Evolutionary conservation across 1,140 invertebrate species (phyloP).

Genomic region (Melipona quadrifasciata): DNA sequence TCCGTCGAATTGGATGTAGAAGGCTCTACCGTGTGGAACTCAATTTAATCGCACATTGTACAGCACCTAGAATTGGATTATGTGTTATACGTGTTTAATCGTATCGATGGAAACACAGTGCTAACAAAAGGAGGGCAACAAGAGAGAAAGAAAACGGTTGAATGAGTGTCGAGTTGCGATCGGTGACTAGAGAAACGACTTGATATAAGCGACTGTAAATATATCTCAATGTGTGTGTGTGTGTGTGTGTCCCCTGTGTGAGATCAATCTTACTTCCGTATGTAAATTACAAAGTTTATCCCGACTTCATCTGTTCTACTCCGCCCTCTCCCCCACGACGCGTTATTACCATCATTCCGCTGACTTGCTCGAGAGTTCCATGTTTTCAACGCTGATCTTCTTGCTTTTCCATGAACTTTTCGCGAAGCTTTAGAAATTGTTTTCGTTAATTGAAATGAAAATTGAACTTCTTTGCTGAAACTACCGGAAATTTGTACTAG

Average conservation of each 20-base stretch:
- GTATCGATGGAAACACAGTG: neutral
- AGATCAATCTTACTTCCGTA: conserved; percentile 33
- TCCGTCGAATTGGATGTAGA: too few species aligned
- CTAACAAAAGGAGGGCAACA: neutral
- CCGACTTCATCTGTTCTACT: neutral
- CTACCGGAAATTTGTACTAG: too few species aligned
- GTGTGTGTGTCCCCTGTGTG: conserved; percentile 18
- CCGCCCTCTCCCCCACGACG: neutral
- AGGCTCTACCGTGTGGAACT: neutral
- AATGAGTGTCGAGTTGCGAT: neutral
- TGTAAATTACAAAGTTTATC: conserved; percentile 31
- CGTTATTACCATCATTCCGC: neutral
- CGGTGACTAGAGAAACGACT: neutral
- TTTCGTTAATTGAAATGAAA: too few species aligned
- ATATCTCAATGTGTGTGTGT: conserved; percentile 21
- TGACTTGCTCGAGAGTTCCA: too few species aligned
- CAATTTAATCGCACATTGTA: conserved; percentile 33
- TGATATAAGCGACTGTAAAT: conserved; percentile 31
- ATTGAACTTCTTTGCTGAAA: too few species aligned
- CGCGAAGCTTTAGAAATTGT: too few species aligned
- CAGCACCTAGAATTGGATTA: neutral
- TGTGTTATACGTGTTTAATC: neutral
- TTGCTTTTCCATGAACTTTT: too few species aligned
- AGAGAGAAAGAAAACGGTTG: neutral
- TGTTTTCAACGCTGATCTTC: too few species aligned